Evolutionary conservation across 2,888 invertebrate genomes (phyloP).

Genomic region (Callimorpha dominula): DNA sequence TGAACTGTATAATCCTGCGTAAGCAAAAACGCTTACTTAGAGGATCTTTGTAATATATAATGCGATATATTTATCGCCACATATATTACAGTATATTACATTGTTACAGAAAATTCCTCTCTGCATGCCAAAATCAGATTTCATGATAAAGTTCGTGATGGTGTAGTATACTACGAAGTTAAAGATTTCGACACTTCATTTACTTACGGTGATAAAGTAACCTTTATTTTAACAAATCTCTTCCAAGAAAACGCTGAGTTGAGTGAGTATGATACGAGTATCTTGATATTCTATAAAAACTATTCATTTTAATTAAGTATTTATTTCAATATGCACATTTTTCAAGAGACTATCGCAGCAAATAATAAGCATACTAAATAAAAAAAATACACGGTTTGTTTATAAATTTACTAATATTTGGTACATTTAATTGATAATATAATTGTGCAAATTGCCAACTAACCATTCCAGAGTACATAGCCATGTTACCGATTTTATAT

Average conservation of each 20-base stretch:
- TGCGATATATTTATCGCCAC: too few species aligned
- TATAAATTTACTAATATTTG: too few species aligned
- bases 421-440: too few species aligned
- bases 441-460: too few species aligned
- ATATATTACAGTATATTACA: neutral
- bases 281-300: neutral
- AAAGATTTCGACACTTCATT: constrained; percentile 60
- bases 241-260: constrained; percentile 72
- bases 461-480: too few species aligned
- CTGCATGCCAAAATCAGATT: constrained; percentile 59
- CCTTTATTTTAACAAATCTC: constrained; percentile 67
- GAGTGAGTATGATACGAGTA: constrained; percentile 60
- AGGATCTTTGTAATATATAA: neutral
- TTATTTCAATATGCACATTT: too few species aligned
- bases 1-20: neutral
- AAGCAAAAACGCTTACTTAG: neutral
- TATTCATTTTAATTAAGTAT: too few species aligned
- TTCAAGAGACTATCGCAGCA: too few species aligned
- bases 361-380: too few species aligned
- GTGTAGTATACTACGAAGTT: constrained; percentile 63
- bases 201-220: constrained; percentile 61
- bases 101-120: constrained; percentile 59
- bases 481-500: too few species aligned
- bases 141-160: constrained; percentile 63
- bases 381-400: too few species aligned